Evolutionary conservation across 2,797 vertebrate species (phyloP), one percentile per base, ranked within the genome.

Genomic region (Falco cherrug): DNA sequence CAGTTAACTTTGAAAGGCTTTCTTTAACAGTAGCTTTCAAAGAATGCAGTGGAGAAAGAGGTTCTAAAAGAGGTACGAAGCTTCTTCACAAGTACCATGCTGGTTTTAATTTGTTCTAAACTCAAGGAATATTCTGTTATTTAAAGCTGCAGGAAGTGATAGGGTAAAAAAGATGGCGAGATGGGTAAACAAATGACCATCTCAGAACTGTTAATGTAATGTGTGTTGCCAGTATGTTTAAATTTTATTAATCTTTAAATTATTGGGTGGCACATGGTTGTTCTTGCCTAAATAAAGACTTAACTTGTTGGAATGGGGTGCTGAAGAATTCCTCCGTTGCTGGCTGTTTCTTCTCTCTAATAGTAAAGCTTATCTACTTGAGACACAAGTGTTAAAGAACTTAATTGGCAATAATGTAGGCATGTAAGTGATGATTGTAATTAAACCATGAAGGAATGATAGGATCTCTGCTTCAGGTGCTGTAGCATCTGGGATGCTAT

Each of bases 41-140:
- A 93, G 99, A 98, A 54, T 94, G 67, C 79, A 97, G 98, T 69
- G 98, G 99, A 92, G 98, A 98, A 28, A 25, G 96, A 41, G 59
- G 57, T 59, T 61, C 93, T 94, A 96, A 63, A 90, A 96, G 82
- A 94, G 96, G 94, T 96, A 95, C 94, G 78, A 47, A 76, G 10
- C 20, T 73, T 84, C 31, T 20, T 75, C 13, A 9, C 39, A 71
- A 73, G 43, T 41, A 76, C 18, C 5, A 4, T 14, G 6, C 14
- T 26, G 41, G 33, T 57, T 61, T 26, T 91, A 16, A 21, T 69
- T 54, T 51, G 5, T 28, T 31, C 60, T 19, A 69, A 57, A 78
- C 6, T 48, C 10, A 41, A 39, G 31, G 16, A 84, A 29, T 74
- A 29, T 61, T 63, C 10, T 43, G 68, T 93, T 93, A n/a, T 64